A percentile compares a stretch with the other conserved stretches of the same genome.
Evolutionary conservation across 1,140 invertebrate genomes (phyloP).

Genomic region (Nilaparvata lugens): DNA sequence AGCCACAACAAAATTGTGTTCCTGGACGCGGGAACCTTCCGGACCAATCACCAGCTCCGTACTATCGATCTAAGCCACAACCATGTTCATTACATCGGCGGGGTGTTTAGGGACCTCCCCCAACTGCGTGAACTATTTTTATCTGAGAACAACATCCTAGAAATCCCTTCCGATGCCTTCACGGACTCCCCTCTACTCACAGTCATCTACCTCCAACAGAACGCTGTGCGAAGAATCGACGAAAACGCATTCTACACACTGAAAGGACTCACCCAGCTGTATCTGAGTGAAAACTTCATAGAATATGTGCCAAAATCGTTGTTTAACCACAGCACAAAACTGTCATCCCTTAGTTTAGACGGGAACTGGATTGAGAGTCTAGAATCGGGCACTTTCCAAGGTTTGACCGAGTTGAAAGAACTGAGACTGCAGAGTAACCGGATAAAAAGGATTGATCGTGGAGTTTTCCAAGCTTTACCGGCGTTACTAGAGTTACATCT

Average conservation of each 20-base stretch:
- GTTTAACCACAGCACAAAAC: conserved; percentile 59
- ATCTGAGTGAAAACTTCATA: conserved; percentile 80
- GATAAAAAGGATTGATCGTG: conserved; percentile 58
- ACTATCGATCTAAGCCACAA: conserved; percentile 82
- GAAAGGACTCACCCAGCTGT: conserved; percentile 66
- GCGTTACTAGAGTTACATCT: conserved; percentile 74
- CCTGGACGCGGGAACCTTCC: conserved; percentile 60
- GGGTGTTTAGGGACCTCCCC: conserved; percentile 67
- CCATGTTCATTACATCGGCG: conserved; percentile 73
- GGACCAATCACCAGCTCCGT: conserved; percentile 58
- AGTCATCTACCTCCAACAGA: conserved; percentile 79
- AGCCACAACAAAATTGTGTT: conserved; percentile 78
- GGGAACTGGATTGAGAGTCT: conserved; percentile 79
- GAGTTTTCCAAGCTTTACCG: conserved; percentile 71
- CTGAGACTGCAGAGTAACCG: conserved; percentile 81
- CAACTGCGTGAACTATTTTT: conserved; percentile 71
- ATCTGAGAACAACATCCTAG: conserved; percentile 83
- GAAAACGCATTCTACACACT: conserved; percentile 59
- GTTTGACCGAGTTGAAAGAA: conserved; percentile 61
- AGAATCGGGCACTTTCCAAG: conserved; percentile 66
- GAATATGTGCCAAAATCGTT: conserved; percentile 60
- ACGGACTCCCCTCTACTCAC: conserved; percentile 61
- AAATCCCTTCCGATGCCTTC: conserved; percentile 73
- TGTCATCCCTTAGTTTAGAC: conserved; percentile 79
- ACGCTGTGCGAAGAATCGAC: conserved; percentile 70